A percentile compares a stretch with the other conserved stretches of the same genome.
phyloP scores from a whole-genome alignment of 1,140 invertebrate species.

The Maconellicoccus hirsutus region DNA sequence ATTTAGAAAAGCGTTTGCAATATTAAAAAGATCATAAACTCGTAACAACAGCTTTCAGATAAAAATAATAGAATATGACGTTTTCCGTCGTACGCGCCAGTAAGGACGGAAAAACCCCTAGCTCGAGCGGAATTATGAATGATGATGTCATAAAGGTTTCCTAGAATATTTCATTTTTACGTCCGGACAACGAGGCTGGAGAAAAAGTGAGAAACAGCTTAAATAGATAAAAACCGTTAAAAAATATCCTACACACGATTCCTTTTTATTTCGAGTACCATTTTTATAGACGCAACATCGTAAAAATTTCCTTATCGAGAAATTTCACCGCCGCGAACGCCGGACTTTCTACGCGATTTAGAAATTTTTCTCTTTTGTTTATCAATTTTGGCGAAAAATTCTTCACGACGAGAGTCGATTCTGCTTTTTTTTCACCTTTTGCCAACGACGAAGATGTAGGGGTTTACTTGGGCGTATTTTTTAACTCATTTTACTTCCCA shows the following conservation, averaged over 20 bases:
- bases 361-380: not conserved
- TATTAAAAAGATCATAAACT: conserved; percentile 1
- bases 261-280: not conserved
- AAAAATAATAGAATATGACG: conserved; percentile 5
- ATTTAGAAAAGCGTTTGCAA: not conserved
- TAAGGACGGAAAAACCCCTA: too few relatives aligned
- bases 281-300: not conserved
- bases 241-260: not conserved
- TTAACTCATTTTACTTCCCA: not conserved
- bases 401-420: not conserved
- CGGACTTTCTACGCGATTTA: too few relatives aligned
- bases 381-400: not conserved
- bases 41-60: not conserved
- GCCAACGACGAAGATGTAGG: not conserved
- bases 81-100: not conserved
- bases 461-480: not conserved
- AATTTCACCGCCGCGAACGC: not conserved
- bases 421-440: not conserved
- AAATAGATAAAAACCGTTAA: not conserved
- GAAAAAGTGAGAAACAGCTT: not conserved
- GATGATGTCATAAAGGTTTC: not conserved
- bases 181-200: not conserved
- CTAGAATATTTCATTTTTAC: not conserved
- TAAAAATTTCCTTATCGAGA: not conserved
- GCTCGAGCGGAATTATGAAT: not conserved